Evolutionary conservation across 2,797 vertebrate genomes (phyloP), one percentile per base, ranked within the genome.

Genomic region (Gambelia wislizenii): DNA sequence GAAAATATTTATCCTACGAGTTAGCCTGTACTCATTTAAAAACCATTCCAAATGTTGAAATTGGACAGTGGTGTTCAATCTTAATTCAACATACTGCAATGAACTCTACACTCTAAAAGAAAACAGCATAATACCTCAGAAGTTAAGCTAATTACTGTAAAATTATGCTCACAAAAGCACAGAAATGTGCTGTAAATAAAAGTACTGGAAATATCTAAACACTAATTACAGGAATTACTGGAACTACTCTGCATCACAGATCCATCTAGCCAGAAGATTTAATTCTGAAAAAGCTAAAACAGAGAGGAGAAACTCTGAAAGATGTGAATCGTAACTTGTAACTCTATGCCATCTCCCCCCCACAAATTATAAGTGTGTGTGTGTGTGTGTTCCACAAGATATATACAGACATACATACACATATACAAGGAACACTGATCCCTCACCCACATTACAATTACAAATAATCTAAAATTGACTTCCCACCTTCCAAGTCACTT

Each of bases 141-240:
- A 75, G 39, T 42, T n/a, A 75, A 44, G 36, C 18, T 75, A 39
- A 75, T 75, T 75, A 44, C 42, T 75, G 12, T 75, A 42, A 39
- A 79, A 49, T 56, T 33, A 80, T 54, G 18, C 5, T 80, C 61
- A 87, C 5, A 87, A 42, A 87, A 64, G 84, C 14, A 61, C 10
- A 86, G 25, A 36, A 80, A 79, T 69, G 16, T 79, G 78, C 7
- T 54, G 52, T n/a, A 70, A 87, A 39, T 85, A 86, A 78, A 79
- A 5, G n/a, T 39, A 33, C 42, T 79, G n/a, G 76, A 70, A 54
- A 72, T 14, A 33, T 7, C 14, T 54, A 54, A 49, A 39, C 3
- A 90, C 75, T 85, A 83, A 64, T 42, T 88, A 78, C 49, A 78
- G n/a, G 49, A 89, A 89, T 70, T 77, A 27, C 16, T 85, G 27